A percentile compares a stretch with the other conserved stretches of the same genome.
Conservation (phyloP, 2,797 vertebrate genomes). For the Myotis vivesi region DNA sequence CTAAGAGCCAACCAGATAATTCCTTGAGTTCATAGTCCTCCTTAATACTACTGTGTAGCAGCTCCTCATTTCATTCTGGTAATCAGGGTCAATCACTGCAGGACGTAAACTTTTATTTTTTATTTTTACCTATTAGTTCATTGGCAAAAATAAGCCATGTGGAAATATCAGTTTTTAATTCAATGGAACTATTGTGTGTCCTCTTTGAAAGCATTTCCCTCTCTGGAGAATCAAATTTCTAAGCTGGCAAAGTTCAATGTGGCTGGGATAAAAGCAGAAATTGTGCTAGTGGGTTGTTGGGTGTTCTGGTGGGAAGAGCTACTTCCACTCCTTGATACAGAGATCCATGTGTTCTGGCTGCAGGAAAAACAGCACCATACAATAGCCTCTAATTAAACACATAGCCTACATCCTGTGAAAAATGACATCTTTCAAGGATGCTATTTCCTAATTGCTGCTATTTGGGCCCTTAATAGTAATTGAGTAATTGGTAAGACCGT, state of each 20-base stretch:
- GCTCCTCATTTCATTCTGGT: not conserved
- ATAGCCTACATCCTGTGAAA: not conserved
- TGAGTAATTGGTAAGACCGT: not conserved
- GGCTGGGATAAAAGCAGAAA: not conserved
- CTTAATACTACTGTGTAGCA: not conserved
- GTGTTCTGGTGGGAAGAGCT: not conserved
- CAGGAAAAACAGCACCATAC: not conserved
- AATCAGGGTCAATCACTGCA: not conserved
- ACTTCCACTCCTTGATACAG: not conserved
- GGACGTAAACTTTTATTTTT: not conserved
- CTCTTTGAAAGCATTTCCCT: not conserved
- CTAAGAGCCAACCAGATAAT: not conserved
- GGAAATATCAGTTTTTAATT: not conserved
- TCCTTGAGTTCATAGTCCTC: not conserved
- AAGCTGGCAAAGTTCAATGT: not conserved
- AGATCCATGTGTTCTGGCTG: not conserved
- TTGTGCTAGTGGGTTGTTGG: not conserved
- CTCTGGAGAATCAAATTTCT: not conserved
- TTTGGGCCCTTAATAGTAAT: not conserved
- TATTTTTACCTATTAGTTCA: not conserved
- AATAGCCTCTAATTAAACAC: not conserved
- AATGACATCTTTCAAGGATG: not conserved
- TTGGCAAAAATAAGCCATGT: not conserved
- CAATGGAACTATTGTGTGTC: not conserved
- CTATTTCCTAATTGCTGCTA: not conserved